Evolutionary conservation across 2,113 vertebrate species (phyloP), one percentile per base, ranked within the genome.

Genomic region (Jaculus jaculus): DNA sequence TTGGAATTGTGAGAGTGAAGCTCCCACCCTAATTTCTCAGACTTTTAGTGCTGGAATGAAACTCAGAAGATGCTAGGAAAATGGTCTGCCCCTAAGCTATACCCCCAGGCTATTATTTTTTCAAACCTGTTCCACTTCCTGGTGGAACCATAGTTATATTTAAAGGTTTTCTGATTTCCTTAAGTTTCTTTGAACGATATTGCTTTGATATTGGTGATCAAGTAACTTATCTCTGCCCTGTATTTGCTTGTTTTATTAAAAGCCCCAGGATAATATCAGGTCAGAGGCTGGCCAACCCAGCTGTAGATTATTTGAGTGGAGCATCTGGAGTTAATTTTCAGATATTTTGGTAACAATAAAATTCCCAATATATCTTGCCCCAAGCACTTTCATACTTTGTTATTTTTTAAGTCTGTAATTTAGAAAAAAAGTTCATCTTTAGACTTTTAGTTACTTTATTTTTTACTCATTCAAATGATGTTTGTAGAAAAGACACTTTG

Each of bases 261-360:
- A 92, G 60, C 28, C 47, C 7, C 15, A 63, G n/a, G 72, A 78
- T 73, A 32, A 37, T 72, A 51, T 30, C 24, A 91, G 85, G 68
- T 71, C 89, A 84, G 84, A 89, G 32, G 42, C 34, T 65, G 68
- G n/a, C 42, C 21, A 80, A 60, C 23, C 37, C 78, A 65, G 34
- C 81, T 92, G 83, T 93, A 86, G 12, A 16, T 47, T 58, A 85
- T 90, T 87, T 90, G 54, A 96, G 13, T 3, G 15, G 32, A 94
- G 65, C 79, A 87, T 92, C 92, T 96, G 92, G 87, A 90, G 95
- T 90, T 94, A 87, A 93, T 97, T 95, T 89, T 78, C 84, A 95
- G 92, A 85, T 91, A 75, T 93, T 95, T 93, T 95, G 87, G 84
- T 60, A 94, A 92, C 65, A 75, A 82, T 84, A 84, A 78, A 94